Evolutionary conservation across 2,888 invertebrate species (phyloP).

Genomic region (Agriotes lineatus): DNA sequence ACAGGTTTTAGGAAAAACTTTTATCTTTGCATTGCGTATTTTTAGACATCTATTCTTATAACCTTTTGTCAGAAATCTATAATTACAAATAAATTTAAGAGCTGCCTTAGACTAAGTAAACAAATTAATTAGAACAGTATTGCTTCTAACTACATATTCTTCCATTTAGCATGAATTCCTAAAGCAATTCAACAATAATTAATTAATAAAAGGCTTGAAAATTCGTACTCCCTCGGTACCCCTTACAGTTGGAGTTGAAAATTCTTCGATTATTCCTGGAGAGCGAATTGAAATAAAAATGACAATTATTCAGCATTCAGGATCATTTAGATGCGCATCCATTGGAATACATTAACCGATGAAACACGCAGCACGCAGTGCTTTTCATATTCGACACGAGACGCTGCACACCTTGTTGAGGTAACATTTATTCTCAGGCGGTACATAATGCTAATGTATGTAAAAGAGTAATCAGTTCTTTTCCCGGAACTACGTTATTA

Average conservation of each 20-base stretch:
- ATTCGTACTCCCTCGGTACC: too few relatives aligned
- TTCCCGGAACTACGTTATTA: slow-evolving; percentile 6
- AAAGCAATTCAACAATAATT: too few relatives aligned
- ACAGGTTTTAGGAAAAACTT: too few relatives aligned
- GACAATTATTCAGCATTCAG: slow-evolving; percentile 11
- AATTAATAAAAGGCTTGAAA: too few relatives aligned
- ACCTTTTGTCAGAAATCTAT: too few relatives aligned
- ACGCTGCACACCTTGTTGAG: background rate
- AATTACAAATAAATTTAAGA: too few relatives aligned
- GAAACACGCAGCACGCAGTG: background rate
- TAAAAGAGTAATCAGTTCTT: background rate
- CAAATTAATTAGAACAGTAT: too few relatives aligned
- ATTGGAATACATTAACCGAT: slow-evolving; percentile 6
- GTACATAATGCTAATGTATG: background rate
- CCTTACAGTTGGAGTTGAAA: slow-evolving; percentile 6
- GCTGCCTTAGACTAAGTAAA: too few relatives aligned
- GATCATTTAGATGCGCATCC: slow-evolving; percentile 12
- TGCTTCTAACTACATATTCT: too few relatives aligned
- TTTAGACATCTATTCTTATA: too few relatives aligned
- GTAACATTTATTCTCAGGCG: background rate
- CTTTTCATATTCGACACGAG: background rate
- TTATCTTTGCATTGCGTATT: too few relatives aligned
- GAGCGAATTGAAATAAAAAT: background rate
- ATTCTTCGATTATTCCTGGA: background rate
- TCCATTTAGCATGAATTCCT: too few relatives aligned